Evolutionary conservation across 2,113 vertebrate species (phyloP).

Genomic region (Hypomesus transpacificus): DNA sequence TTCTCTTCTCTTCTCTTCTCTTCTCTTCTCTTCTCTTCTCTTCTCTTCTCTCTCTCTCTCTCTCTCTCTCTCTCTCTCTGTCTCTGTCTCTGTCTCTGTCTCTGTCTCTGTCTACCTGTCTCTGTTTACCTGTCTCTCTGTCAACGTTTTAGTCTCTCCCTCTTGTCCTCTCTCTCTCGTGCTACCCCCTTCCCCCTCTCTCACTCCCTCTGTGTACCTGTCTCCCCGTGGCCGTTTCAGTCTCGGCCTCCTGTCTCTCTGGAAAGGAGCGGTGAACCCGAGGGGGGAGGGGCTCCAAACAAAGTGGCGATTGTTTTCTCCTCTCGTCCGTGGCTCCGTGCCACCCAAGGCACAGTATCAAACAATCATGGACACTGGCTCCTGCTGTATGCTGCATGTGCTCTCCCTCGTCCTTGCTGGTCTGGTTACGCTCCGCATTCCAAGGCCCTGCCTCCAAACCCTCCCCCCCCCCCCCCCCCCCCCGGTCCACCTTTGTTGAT

Average conservation of each 20-base stretch:
- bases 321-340: constrained; percentile 11
- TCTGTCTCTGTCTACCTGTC: neutral
- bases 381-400: constrained; percentile 1
- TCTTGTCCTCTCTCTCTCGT: neutral
- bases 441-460: neutral
- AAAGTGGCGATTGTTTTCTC: constrained; percentile 26
- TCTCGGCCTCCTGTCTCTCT: neutral
- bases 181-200: neutral
- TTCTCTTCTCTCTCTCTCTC: too few relatives aligned
- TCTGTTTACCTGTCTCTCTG: too few relatives aligned
- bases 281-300: constrained; percentile 20
- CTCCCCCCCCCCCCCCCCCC: too few relatives aligned
- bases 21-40: too few relatives aligned
- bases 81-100: too few relatives aligned
- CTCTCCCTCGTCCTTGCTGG: constrained; percentile 19
- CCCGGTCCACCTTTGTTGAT: constrained; percentile 24
- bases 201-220: neutral
- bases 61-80: too few relatives aligned
- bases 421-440: constrained; percentile 17
- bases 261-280: constrained; percentile 7
- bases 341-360: constrained; percentile 29
- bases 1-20: too few relatives aligned
- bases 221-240: too few relatives aligned
- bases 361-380: constrained; percentile 30
- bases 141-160: too few relatives aligned